Evolutionary conservation across 2,797 vertebrate species (phyloP).

Genomic region (Cebuella pygmaea): DNA sequence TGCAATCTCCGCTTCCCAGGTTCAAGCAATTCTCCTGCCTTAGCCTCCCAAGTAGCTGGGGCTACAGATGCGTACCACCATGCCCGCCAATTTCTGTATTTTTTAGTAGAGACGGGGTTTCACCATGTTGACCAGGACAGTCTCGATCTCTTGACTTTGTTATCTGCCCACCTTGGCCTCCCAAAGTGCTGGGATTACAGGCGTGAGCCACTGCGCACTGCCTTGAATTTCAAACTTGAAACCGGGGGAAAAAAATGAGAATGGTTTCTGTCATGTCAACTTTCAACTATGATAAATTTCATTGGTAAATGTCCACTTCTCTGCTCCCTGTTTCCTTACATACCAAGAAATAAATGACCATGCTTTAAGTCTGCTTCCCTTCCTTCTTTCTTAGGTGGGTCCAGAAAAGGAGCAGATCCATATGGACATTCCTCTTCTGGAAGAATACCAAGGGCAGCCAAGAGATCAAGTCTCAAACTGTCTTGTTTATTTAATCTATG

Average conservation of each 20-base stretch:
- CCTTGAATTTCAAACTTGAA: conserved; percentile 3
- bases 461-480: neutral
- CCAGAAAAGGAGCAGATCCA: neutral
- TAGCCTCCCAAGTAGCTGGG: too few species aligned
- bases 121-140: too few species aligned
- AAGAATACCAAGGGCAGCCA: neutral
- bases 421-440: neutral
- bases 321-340: neutral
- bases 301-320: neutral
- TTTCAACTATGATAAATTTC: neutral
- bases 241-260: neutral
- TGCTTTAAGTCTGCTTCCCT: neutral
- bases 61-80: rapidly evolving
- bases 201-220: too few species aligned
- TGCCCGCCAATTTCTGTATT: too few species aligned
- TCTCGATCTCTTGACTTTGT: too few species aligned
- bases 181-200: too few species aligned
- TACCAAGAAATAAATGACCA: neutral
- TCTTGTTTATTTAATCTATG: neutral
- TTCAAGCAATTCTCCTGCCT: too few species aligned
- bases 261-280: neutral
- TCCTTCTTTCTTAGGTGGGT: neutral
- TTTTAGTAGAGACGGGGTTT: too few species aligned
- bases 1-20: too few species aligned
- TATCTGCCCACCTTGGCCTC: too few species aligned